Conservation (phyloP, 2,797 vertebrate genomes). For the Notolepis coatsorum region DNA sequence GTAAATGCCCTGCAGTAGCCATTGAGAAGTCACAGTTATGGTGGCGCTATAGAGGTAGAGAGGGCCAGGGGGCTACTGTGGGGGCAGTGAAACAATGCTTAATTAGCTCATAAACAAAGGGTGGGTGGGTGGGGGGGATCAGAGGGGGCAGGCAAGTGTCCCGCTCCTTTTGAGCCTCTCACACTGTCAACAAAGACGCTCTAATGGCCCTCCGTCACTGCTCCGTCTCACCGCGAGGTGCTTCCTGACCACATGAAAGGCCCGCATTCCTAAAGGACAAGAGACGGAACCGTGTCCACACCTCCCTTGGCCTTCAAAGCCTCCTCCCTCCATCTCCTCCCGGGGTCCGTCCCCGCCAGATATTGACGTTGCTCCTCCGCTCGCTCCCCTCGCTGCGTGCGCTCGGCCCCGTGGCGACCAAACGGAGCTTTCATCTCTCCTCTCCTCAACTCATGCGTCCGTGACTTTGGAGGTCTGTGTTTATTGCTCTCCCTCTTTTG, state of each 20-base stretch:
- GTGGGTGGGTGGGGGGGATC: constrained; percentile 64
- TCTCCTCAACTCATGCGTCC: constrained; percentile 55
- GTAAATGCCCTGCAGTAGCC: constrained; percentile 70
- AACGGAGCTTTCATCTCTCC: constrained; percentile 67
- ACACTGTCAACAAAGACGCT: constrained; percentile 73
- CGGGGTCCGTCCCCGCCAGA: constrained; percentile 33
- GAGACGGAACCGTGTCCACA: constrained; percentile 66
- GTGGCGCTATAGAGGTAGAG: constrained; percentile 43
- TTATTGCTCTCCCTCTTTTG: constrained; percentile 53
- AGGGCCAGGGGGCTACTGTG: constrained; percentile 38
- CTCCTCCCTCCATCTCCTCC: constrained; percentile 8
- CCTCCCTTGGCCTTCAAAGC: constrained; percentile 72
- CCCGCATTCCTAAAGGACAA: constrained; percentile 71
- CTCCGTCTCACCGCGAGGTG: constrained; percentile 81
- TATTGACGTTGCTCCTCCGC: constrained; percentile 67
- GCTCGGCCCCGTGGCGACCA: constrained; percentile 63
- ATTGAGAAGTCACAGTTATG: constrained; percentile 58
- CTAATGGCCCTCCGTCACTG: constrained; percentile 73
- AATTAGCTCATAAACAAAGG: constrained; percentile 86
- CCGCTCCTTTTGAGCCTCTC: constrained; percentile 70
- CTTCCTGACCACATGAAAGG: constrained; percentile 86
- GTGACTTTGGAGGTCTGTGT: constrained; percentile 72
- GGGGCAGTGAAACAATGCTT: constrained; percentile 74
- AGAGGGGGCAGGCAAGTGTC: constrained; percentile 74
- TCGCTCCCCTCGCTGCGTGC: constrained; percentile 45